Percentiles rank a stretch among this genome's conserved stretches.
These are phyloP conservation scores for Epizoanthus rinbou DNA, from an alignment of 92 coral and sea anemone genomes.

Conservation along the genomic window DNA sequence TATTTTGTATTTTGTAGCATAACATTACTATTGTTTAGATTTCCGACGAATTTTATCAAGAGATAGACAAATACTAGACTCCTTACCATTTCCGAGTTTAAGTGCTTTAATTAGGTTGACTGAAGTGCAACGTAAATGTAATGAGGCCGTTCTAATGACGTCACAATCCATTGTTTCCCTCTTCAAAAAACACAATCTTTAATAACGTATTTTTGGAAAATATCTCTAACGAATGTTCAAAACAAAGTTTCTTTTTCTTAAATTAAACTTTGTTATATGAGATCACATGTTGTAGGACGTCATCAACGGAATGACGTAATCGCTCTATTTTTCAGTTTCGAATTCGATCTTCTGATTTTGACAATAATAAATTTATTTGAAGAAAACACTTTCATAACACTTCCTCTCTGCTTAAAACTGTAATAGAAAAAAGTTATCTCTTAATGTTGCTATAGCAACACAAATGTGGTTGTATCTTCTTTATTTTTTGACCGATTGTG, in stretches of 20 bases:
- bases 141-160: slow-evolving; percentile 5
- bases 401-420: slow-evolving; percentile 4
- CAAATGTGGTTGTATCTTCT: slow-evolving; percentile 14
- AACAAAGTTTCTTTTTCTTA: slow-evolving; percentile 14
- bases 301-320: slow-evolving; percentile 8
- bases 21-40: too few species aligned
- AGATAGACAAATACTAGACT: too few species aligned
- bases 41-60: too few species aligned
- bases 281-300: too few species aligned
- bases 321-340: slow-evolving; percentile 12
- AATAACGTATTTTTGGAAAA: slow-evolving; percentile 13
- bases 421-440: too few species aligned
- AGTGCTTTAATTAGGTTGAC: slow-evolving; percentile 9
- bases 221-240: too few species aligned
- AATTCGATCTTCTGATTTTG: slow-evolving; percentile 1
- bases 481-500: slow-evolving; percentile 8
- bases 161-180: too few species aligned
- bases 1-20: too few species aligned
- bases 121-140: slow-evolving; percentile 12
- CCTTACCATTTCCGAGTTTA: too few species aligned
- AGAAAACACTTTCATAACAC: slow-evolving; percentile 14
- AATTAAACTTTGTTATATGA: too few species aligned
- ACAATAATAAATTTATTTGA: slow-evolving; percentile 3
- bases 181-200: slow-evolving; percentile 2
- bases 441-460: slow-evolving; percentile 13